phyloP scores from a whole-genome alignment of 2,797 vertebrate genomes.

The Synaphobranchus kaupii region DNA sequence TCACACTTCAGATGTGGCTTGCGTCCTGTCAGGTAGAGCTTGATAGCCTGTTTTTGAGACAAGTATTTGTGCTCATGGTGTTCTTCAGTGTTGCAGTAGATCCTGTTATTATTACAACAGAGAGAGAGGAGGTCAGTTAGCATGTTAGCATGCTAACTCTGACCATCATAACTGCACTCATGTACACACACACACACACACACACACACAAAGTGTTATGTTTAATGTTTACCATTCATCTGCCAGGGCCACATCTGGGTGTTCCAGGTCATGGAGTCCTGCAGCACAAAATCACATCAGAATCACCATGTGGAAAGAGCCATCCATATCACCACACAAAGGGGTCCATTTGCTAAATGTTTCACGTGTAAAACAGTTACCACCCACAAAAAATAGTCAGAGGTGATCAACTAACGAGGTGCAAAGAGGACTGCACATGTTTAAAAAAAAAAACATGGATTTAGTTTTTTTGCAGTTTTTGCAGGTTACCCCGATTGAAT shows the following conservation, averaged over 20 bases:
- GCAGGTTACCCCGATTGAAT: too few species aligned
- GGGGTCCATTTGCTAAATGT: too few species aligned
- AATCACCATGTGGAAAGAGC: not conserved
- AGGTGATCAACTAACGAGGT: too few species aligned
- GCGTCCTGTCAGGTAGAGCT: slow-evolving; percentile 90
- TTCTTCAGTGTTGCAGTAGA: slow-evolving; percentile 94
- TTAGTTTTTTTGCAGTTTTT: too few species aligned
- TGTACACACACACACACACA: not conserved
- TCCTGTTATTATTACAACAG: slow-evolving; percentile 71
- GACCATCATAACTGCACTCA: not conserved
- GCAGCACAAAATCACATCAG: slow-evolving; percentile 53
- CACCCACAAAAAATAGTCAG: too few species aligned
- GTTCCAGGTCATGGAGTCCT: slow-evolving; percentile 97
- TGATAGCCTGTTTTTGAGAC: slow-evolving; percentile 92
- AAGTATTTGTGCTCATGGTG: slow-evolving; percentile 93
- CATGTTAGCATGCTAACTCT: not conserved
- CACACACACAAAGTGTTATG: not conserved
- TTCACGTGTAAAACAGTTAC: too few species aligned
- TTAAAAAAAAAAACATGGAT: too few species aligned
- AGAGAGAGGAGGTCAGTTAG: not conserved
- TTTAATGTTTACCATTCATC: slow-evolving; percentile 88
- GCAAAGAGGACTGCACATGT: too few species aligned
- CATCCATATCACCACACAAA: not conserved
- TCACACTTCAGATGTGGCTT: slow-evolving; percentile 91
- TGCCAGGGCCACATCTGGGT: slow-evolving; percentile 95